Evolutionary conservation across 2,888 invertebrate species (phyloP).

Genomic region (Abrostola tripartita): DNA sequence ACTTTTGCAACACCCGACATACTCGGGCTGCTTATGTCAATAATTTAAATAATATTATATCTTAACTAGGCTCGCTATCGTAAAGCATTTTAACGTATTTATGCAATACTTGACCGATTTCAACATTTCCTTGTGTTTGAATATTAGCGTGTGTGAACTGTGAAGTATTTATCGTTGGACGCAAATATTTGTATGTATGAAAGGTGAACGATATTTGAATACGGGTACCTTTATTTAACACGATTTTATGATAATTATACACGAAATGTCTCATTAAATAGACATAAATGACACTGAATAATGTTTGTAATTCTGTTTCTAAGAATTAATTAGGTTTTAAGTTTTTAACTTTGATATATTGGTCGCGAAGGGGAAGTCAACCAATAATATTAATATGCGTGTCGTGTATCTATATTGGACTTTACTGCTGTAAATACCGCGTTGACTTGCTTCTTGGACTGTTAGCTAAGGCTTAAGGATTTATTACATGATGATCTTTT

Average conservation of each 20-base stretch:
- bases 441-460: no score
- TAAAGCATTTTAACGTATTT: slow-evolving; percentile 25
- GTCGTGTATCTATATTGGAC: no score
- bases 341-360: no score
- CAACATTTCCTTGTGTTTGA: slow-evolving; percentile 29
- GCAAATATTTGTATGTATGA: slow-evolving; percentile 16
- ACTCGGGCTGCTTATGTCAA: slow-evolving; percentile 23
- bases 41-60: slow-evolving; percentile 38
- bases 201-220: slow-evolving; percentile 29
- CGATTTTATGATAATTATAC: not conserved
- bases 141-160: slow-evolving; percentile 16
- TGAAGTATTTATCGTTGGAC: slow-evolving; percentile 9
- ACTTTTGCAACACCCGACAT: slow-evolving; percentile 2
- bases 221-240: slow-evolving; percentile 7
- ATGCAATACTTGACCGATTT: slow-evolving; percentile 35
- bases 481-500: no score
- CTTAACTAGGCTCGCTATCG: slow-evolving; percentile 14
- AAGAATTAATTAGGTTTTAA: no score
- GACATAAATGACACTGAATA: not conserved
- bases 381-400: no score
- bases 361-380: no score
- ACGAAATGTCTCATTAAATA: slow-evolving; percentile 6
- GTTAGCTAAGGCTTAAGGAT: no score
- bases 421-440: no score
- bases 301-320: not conserved